phyloP scores from a whole-genome alignment of 2,113 vertebrate genomes.

The Protobothrops flavoviridis region DNA sequence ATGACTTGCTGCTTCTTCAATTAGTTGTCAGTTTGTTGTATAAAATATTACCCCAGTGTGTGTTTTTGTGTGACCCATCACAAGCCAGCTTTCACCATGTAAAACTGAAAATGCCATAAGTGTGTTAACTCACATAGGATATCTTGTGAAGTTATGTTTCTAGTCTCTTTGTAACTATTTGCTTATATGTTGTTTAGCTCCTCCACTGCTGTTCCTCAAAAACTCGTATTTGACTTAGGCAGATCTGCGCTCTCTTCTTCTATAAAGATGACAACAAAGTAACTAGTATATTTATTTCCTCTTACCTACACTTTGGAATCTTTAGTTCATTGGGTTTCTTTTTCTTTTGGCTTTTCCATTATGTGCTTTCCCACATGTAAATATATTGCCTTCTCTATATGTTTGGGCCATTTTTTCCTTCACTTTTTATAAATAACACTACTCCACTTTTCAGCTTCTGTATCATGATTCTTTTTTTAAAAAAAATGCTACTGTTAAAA shows the following conservation, averaged over 20 bases:
- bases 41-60: neutral
- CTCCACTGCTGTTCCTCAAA: conserved; percentile 33
- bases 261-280: conserved; percentile 42
- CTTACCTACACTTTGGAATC: conserved; percentile 24
- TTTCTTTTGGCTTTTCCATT: conserved; percentile 21
- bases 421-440: neutral
- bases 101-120: conserved; percentile 12
- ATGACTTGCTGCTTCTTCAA: neutral
- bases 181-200: conserved; percentile 35
- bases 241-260: conserved; percentile 32
- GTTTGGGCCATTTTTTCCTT: neutral
- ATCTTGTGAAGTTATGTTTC: conserved; percentile 12
- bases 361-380: neutral
- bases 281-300: conserved; percentile 39
- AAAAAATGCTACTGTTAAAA: neutral
- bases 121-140: conserved; percentile 1
- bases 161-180: conserved; percentile 34
- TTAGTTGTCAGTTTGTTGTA: conserved; percentile 2
- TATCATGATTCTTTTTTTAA: conserved; percentile 1
- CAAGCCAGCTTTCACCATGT: neutral
- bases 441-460: conserved; percentile 2
- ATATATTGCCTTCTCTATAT: conserved; percentile 1
- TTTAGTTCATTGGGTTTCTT: conserved; percentile 16
- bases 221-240: conserved; percentile 40
- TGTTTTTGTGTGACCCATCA: conserved; percentile 9